Evolutionary conservation across 2,888 invertebrate species (phyloP), one percentile per base, ranked within the genome.

Genomic region (Chrysopilus asiliformis): DNA sequence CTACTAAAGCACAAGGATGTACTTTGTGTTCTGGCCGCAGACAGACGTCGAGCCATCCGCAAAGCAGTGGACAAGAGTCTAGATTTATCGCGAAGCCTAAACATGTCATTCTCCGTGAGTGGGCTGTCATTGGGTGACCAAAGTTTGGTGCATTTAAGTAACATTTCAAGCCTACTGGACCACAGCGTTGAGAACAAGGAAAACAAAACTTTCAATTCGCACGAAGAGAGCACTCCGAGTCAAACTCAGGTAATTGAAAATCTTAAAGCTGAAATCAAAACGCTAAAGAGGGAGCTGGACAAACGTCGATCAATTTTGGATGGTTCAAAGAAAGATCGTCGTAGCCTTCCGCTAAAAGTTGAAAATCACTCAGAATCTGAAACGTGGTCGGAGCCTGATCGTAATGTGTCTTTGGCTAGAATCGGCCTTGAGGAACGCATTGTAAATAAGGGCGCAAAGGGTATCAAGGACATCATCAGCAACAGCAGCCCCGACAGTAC

Each of bases 381-480:
- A 55, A 76, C 81, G 20, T 87, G 86, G 78, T 86, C 86, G 0
- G 87, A 87, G 53, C 86, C 87, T 0, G 87, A 87, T 53, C 69
- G 84, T 30, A 76, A 74, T 41, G 84, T 87, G 3, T 86, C 86
- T 0, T 62, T 78, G 41, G 84, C 81, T 0, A 71, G 87, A 43
- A 85, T 87, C 16, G 86, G 86, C 1, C 52, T 77, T 3, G 68
- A 68, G 35, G 71, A 71, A 33, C 58, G 57, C 7, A 53, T 53
- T 65, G 25, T 62, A 64, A 6, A 60, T 15, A 36, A 33, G 64
- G 18, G 20, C 17, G 35, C 13, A 5, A 28, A 37, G 15, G 57
- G 57, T n/a, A n/a, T n/a, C n/a, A n/a, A n/a, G n/a, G 43, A 47
- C 17, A 38, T 45, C 5, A 38, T 36, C 19, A 44, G 32, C 32